A percentile compares a stretch with the other conserved stretches of the same genome.
Conservation (phyloP, 2,113 vertebrate species). For the Gavia stellata region DNA sequence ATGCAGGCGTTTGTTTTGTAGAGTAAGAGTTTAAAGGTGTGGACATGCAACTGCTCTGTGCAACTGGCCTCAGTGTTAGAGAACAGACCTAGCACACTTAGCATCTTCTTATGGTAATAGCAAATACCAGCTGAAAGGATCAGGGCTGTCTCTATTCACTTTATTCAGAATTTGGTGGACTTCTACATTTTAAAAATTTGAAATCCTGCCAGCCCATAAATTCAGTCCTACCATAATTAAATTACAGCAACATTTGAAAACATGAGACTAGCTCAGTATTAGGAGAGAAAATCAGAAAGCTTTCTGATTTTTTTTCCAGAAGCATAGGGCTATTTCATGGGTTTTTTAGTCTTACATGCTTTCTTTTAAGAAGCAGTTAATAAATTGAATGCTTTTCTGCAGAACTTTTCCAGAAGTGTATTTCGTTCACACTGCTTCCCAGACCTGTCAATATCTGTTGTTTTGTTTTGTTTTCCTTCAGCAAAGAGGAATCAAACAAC, state of each 20-base stretch:
- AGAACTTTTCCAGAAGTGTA: neutral
- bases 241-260: neutral
- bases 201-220: neutral
- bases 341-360: neutral
- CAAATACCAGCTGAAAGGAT: neutral
- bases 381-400: neutral
- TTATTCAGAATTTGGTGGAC: neutral
- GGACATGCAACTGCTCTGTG: neutral
- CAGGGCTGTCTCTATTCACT: neutral
- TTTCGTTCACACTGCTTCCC: neutral
- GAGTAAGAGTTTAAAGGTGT: neutral
- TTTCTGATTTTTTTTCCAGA: neutral
- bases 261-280: neutral
- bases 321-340: neutral
- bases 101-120: neutral
- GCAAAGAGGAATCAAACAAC: neutral
- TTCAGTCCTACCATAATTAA: neutral
- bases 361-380: neutral
- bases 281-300: neutral
- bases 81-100: neutral
- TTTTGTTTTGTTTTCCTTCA: neutral
- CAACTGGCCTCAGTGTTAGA: neutral
- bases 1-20: neutral
- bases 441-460: neutral
- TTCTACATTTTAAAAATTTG: neutral